Conservation (phyloP, 2,888 invertebrate genomes). For the Endotricha flammealis region DNA sequence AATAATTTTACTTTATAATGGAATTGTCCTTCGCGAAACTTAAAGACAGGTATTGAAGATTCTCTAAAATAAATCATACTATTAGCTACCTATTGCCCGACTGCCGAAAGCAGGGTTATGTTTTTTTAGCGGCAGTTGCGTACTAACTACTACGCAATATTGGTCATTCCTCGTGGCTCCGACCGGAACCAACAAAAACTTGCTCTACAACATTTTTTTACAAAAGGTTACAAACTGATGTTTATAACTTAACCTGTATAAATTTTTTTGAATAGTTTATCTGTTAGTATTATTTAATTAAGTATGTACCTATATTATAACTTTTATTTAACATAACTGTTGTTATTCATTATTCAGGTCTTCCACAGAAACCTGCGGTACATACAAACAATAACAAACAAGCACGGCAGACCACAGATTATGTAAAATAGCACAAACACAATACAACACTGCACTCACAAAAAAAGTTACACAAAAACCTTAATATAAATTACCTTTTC, state of each 20-base stretch:
- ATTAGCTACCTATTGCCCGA: too few relatives aligned
- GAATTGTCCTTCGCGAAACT: too few relatives aligned
- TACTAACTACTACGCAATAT: too few relatives aligned
- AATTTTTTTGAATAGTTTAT: too few relatives aligned
- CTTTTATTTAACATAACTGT: too few relatives aligned
- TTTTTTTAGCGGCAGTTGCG: too few relatives aligned
- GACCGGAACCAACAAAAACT: not conserved
- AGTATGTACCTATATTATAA: not conserved
- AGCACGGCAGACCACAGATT: conserved; percentile 25
- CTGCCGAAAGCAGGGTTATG: too few relatives aligned
- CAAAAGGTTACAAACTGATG: not conserved
- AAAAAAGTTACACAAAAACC: conserved; percentile 21
- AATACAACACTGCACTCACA: conserved; percentile 12
- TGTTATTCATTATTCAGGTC: conserved; percentile 22
- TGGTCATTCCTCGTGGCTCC: too few relatives aligned
- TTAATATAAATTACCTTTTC: conserved; percentile 41
- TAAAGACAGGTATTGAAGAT: too few relatives aligned
- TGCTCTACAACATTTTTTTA: conserved; percentile 1
- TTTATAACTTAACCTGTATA: too few relatives aligned
- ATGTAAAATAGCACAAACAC: not conserved
- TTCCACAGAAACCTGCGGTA: conserved; percentile 19
- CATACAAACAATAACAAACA: conserved; percentile 41
- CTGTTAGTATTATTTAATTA: not conserved
- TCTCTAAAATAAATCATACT: too few relatives aligned
- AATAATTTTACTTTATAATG: too few relatives aligned